These are phyloP conservation scores for Phocoena phocoena DNA, from an alignment of 2,113 vertebrate genomes.

Conservation along the genomic window DNA sequence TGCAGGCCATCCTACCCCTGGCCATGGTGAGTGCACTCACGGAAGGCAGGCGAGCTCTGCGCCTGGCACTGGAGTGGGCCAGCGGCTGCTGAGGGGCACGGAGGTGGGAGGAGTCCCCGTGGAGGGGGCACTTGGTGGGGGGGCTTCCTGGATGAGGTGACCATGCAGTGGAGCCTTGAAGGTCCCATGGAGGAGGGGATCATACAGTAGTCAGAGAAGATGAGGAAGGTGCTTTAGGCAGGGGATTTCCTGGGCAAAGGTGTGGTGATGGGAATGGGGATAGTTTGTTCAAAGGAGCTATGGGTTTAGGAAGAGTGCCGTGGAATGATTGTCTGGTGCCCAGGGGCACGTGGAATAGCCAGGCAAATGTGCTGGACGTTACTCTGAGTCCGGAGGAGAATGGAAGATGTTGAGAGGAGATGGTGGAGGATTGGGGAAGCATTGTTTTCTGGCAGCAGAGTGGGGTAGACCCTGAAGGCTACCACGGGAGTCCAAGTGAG, in stretches of 20 bases:
- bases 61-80: neutral
- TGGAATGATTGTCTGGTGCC: neutral
- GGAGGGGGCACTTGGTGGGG: neutral
- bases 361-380: neutral
- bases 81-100: too few relatives aligned
- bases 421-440: neutral
- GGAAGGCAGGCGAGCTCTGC: neutral
- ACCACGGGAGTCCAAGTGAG: neutral
- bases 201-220: neutral
- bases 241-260: neutral
- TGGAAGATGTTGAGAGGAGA: neutral
- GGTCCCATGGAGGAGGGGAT: neutral
- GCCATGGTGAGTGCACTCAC: conserved; percentile 91
- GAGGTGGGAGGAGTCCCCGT: neutral
- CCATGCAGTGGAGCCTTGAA: neutral
- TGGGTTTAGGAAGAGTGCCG: neutral
- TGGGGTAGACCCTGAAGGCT: neutral
- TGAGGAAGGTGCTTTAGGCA: neutral
- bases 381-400: neutral
- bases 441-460: neutral
- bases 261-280: neutral
- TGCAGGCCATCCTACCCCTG: conserved; percentile 95
- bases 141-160: neutral
- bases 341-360: neutral
- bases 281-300: neutral